Evolutionary conservation across 2,113 vertebrate genomes (phyloP), one percentile per base, ranked within the genome.

Genomic region (Epinephelus cyanopodus): DNA sequence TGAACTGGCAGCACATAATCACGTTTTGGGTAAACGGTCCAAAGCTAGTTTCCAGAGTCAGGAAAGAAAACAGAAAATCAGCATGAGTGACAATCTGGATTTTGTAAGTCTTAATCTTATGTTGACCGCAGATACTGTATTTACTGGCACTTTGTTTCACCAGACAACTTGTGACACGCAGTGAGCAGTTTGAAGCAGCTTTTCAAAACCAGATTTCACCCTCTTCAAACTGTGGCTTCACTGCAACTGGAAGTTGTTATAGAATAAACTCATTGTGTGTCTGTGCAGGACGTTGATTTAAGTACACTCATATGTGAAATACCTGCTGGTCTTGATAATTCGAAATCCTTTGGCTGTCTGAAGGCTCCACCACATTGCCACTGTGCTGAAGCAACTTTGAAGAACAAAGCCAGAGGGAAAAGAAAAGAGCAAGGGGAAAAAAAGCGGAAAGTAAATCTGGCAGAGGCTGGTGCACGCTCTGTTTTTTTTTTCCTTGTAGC

Each of bases 331-430:
- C 68, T 74, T 42, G 50, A 84, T 73, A 73, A 85, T 58, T 77
- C 10, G 37, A 75, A 82, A 86, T 88, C 84, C 63, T 50, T 48
- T 52, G 84, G 62, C 77, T 74, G 78, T 79, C 76, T 85, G 68
- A 83, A 76, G 81, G 80, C 85, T 89, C 76, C 70, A 84, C 81
- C 71, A 42, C 77, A 65, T 74, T 79, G 90, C 88, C 81, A 81
- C 83, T 83, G 75, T 76, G 83, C 90, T 92, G 74, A 84, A 84
- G 77, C 89, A 86, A 84, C 92, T 94, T 92, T 92, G 90, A 94
- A 94, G 93, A 94, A 91, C 88, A 92, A 93, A 90, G 94, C 93
- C 87, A 73, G 48, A 76, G 90, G 93, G 90, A 79, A 83, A 72
- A 90, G 82, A 86, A 87, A 86, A 85, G 87, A 90, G 86, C 68